These are phyloP conservation scores for Lineus longissimus DNA, from an alignment of 1,140 invertebrate genomes.

Conservation along the genomic window DNA sequence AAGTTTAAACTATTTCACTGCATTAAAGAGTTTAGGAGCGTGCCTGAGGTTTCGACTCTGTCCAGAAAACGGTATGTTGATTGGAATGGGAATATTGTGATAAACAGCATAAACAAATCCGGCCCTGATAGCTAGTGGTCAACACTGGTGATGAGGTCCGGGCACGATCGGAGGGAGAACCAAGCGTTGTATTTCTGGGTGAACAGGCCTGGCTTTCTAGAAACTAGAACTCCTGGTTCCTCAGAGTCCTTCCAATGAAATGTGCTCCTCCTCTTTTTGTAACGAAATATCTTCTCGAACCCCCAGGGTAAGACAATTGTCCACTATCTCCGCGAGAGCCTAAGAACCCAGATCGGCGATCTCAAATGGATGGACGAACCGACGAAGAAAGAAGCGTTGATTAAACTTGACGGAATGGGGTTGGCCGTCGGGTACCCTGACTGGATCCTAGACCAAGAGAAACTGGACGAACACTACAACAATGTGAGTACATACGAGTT, in stretches of 20 bases:
- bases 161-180: too few species aligned
- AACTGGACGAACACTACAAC: conserved; percentile 72
- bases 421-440: conserved; percentile 54
- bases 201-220: too few species aligned
- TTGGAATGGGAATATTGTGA: too few species aligned
- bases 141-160: too few species aligned
- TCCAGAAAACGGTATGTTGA: too few species aligned
- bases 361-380: conserved; percentile 42
- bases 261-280: background rate
- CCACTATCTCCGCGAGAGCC: conserved; percentile 25
- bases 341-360: conserved; percentile 23
- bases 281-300: background rate
- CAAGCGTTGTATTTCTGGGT: too few species aligned
- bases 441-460: conserved; percentile 71
- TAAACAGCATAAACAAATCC: too few species aligned
- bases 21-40: too few species aligned
- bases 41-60: too few species aligned
- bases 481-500: conserved; percentile 57
- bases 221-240: too few species aligned
- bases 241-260: background rate
- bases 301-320: conserved; percentile 31
- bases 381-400: conserved; percentile 27
- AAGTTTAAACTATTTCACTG: background rate
- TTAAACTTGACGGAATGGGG: conserved; percentile 27
- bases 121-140: too few species aligned